These are phyloP conservation scores for Exocentrus adspersus DNA, from an alignment of 2,888 invertebrate genomes.

Conservation along the genomic window DNA sequence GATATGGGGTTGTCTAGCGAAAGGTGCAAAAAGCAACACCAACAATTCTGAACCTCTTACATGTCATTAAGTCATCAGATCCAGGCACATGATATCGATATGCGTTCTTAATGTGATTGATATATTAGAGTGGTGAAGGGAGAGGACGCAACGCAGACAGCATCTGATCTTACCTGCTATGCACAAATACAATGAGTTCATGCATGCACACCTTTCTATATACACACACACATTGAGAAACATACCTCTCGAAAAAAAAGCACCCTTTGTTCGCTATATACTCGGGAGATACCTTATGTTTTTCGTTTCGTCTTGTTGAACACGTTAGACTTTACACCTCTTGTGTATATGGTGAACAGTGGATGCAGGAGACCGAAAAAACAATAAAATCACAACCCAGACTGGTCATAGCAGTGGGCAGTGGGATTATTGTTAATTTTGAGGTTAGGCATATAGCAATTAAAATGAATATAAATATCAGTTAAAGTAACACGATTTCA, in stretches of 20 bases:
- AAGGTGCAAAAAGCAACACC: neutral
- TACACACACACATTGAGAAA: slow-evolving; percentile 33
- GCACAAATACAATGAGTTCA: slow-evolving; percentile 41
- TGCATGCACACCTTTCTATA: slow-evolving; percentile 41
- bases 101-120: slow-evolving; percentile 61
- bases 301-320: slow-evolving; percentile 52
- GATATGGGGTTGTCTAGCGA: neutral
- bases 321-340: slow-evolving; percentile 44
- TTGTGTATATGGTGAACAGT: slow-evolving; percentile 38
- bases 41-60: neutral
- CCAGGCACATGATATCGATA: slow-evolving; percentile 55
- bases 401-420: too few species aligned
- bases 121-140: slow-evolving; percentile 60
- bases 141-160: slow-evolving; percentile 29
- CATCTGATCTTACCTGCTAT: slow-evolving; percentile 41
- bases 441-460: too few species aligned
- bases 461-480: too few species aligned
- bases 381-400: too few species aligned
- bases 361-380: slow-evolving; percentile 12
- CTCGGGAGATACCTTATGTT: slow-evolving; percentile 44
- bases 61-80: slow-evolving; percentile 55
- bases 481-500: too few species aligned
- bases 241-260: slow-evolving; percentile 40
- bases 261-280: slow-evolving; percentile 33
- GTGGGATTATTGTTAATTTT: too few species aligned